Conservation (phyloP, 1,140 invertebrate species). For the Euwallacea fornicatus region DNA sequence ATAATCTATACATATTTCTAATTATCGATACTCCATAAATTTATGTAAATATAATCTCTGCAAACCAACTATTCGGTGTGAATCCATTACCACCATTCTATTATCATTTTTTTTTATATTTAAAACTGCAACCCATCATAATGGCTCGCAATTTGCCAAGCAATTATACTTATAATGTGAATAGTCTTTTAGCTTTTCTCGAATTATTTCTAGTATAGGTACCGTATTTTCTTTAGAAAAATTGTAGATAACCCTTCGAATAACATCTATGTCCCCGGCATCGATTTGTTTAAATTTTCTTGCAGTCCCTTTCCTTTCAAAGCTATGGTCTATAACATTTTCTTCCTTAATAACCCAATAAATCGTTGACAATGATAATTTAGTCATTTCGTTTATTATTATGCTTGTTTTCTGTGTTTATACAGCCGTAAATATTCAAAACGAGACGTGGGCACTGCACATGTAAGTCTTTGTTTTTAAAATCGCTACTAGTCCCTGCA, state of each 20-base stretch:
- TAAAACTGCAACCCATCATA: constrained; percentile 8
- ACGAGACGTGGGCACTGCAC: not conserved
- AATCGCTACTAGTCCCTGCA: not conserved
- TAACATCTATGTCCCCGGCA: not conserved
- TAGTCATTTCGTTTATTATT: not conserved
- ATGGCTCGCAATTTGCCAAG: not conserved
- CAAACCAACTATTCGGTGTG: not conserved
- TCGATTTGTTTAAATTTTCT: constrained; percentile 12
- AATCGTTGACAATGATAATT: not conserved
- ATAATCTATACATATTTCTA: constrained; percentile 4
- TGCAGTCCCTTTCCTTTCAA: not conserved
- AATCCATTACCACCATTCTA: constrained; percentile 7
- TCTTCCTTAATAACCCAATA: constrained; percentile 9
- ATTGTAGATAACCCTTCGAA: constrained; percentile 7
- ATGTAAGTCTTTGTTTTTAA: not conserved
- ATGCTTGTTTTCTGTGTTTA: not conserved
- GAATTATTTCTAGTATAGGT: constrained; percentile 13
- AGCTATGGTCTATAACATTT: not conserved
- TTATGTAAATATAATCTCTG: constrained; percentile 1
- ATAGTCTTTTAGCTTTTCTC: constrained; percentile 8
- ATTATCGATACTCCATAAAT: not conserved
- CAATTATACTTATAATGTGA: constrained; percentile 7
- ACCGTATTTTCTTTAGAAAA: constrained; percentile 21
- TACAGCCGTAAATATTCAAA: constrained; percentile 3
- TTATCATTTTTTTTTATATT: constrained; percentile 8